Base-by-base conservation (phyloP, 2,888 invertebrate genomes). In the Rhogogaster chlorosoma region DNA sequence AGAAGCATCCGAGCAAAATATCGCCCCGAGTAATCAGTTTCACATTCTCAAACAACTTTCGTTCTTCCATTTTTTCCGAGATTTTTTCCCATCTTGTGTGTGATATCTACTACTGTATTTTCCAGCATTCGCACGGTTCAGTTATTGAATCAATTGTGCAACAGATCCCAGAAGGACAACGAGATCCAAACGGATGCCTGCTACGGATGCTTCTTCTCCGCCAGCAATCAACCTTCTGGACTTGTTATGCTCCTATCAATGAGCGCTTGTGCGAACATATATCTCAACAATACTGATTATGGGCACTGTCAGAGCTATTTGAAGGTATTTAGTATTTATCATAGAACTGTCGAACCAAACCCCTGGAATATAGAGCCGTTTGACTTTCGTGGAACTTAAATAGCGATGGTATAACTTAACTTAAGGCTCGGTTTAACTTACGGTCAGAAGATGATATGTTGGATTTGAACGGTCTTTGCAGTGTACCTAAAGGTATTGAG, bases 131-230 rank as follows among this genome's bases (percentile, higher is more conserved):
- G 93, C 87, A 92, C 94, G 64, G 87, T 94, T 86, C 95, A 95
- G 88, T 92, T 96, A 84, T 91, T 96, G 12, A 96, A 95, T 89
- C 92, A 96, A 86, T 94, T 96, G 86, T 96, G 96, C 91, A 96
- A 95, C 88, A 95, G 95, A 57, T 95, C 96, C n/a, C 96, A 96
- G 91, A 95, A 95, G 22, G 94, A 95, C 1, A 95, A 95, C 87
- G 93, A 94, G 5, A 94, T 95, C 53, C 88, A 93, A 85, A 94
- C 95, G 85, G 96, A 96, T 92, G 95, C 95, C 18, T 96, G 96
- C 89, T 95, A 96, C 86, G 94, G 95, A 32, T 96, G 96, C 89
- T 96, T 96, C 90, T 94, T 95, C 85, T 93, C 94, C 87, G 95
- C 95, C 2, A 95, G 95, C 70, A 89, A 88, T 84, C 88, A 89